Conservation (phyloP, 2,113 vertebrate genomes). For the Leuciscus idus region DNA sequence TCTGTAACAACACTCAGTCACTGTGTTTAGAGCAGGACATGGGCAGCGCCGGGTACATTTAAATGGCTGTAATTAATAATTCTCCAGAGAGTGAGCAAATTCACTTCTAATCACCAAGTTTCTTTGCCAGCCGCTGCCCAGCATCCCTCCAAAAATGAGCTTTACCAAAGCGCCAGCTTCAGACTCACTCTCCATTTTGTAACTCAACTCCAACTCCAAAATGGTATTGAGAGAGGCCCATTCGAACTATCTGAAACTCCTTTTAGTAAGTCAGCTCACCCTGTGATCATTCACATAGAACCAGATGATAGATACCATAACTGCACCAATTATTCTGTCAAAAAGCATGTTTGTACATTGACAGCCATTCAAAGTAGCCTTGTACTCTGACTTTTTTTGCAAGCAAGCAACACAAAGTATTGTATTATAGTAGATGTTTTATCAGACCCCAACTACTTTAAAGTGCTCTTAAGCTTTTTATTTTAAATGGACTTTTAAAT, state of each 20-base stretch:
- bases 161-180: neutral
- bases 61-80: slow-evolving; percentile 56
- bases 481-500: too few species aligned
- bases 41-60: slow-evolving; percentile 52
- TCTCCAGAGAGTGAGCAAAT: slow-evolving; percentile 57
- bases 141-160: slow-evolving; percentile 7
- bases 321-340: neutral
- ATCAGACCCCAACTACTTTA: neutral
- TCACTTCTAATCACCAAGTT: slow-evolving; percentile 55
- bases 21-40: slow-evolving; percentile 27
- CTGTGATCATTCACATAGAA: neutral
- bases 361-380: neutral
- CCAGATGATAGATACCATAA: slow-evolving; percentile 1
- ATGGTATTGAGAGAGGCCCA: slow-evolving; percentile 7
- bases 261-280: neutral
- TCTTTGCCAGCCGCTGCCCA: slow-evolving; percentile 30
- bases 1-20: slow-evolving; percentile 43
- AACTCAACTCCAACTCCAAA: neutral
- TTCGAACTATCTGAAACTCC: neutral
- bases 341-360: neutral
- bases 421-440: neutral
- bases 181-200: slow-evolving; percentile 15
- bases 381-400: neutral
- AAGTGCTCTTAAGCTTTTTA: neutral
- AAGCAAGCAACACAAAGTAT: neutral